Evolutionary conservation across 2,888 invertebrate genomes (phyloP).

Genomic region (Rhogogaster chlorosoma): DNA sequence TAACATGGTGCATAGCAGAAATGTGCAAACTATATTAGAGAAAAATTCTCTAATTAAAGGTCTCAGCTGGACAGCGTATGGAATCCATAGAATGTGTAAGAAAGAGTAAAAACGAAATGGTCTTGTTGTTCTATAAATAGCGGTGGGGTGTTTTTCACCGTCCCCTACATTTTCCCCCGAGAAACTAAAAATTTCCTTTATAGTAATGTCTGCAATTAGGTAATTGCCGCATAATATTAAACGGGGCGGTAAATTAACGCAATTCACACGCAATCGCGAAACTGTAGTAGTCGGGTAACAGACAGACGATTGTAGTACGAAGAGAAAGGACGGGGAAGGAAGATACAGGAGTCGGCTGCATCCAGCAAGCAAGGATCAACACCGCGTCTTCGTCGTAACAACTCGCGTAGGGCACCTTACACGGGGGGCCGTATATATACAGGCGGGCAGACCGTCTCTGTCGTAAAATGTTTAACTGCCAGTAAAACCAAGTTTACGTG

Average conservation of each 20-base stretch:
- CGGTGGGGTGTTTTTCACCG: neutral
- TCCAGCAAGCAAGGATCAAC: constrained; percentile 38
- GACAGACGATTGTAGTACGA: neutral
- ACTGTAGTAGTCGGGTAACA: constrained; percentile 2
- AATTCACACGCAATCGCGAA: constrained; percentile 62
- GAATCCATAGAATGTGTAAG: neutral
- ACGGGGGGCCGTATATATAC: constrained; percentile 6
- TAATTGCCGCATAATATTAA: constrained; percentile 57
- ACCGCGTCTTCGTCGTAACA: constrained; percentile 14
- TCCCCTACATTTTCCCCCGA: neutral
- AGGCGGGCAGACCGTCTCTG: constrained; percentile 70
- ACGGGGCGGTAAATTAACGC: constrained; percentile 69
- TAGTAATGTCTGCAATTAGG: constrained; percentile 25
- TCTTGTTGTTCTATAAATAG: neutral
- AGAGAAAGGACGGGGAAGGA: neutral
- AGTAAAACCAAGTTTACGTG: constrained; percentile 77
- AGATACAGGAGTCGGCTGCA: neutral
- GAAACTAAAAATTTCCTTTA: constrained; percentile 19
- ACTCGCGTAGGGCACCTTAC: neutral
- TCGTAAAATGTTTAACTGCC: constrained; percentile 77
- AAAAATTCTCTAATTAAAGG: neutral
- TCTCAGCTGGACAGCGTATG: neutral
- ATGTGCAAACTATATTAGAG: neutral
- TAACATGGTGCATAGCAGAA: neutral
- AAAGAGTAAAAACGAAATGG: neutral